Base-by-base conservation (phyloP, 1,140 invertebrate species). In the Drosophila tsacasi region DNA sequence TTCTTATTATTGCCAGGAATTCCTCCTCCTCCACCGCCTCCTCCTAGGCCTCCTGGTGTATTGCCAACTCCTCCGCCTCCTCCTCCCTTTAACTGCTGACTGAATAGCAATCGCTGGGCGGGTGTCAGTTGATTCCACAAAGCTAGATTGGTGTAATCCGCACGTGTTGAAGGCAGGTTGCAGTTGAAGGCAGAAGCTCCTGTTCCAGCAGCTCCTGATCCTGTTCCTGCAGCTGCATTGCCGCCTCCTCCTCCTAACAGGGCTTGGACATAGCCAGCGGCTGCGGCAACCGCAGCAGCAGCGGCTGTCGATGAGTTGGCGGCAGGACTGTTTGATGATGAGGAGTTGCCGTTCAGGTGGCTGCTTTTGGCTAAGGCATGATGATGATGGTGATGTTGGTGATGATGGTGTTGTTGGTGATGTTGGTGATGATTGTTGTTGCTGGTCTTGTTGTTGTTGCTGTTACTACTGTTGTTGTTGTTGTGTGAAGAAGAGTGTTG, bases 51-150 rank as follows among this genome's bases (percentile, higher is more conserved):
- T 1, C 23, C 30, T 13, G 35, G 23, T 6, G 35, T 1, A 13
- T n/a, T 39, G 54, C 32, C 37, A 5, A 27, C 35, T 17, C 15
- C 13, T 3, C 10, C 17, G 23, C 8, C 32, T 4, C 39, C 21
- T 10, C 37, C 64, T 6, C 79, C 83, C 46, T 92, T 92, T 8
- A 92, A 72, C 57, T 92, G 91, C 54, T 92, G 89, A 15, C 89
- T 92, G 21, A 92, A 84, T 4, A 92, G 49, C 37, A 91, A 54
- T 21, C 89, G 68, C 61, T 92, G 85, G 21, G 83, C 47, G 9
- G 91, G 81, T 8, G 91, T 87, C 52, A 92, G 55, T 47, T 87
- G 89, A 75, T 92, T 92, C 91, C 91, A 92, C n/a, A 91, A 50
- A 1, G 91, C 91, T 35, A 92, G 47, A 68, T 92, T 92, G 4